A percentile compares a stretch with the other conserved stretches of the same genome.
Conservation (phyloP, 2,888 invertebrate species). For the Dryobota labecula region DNA sequence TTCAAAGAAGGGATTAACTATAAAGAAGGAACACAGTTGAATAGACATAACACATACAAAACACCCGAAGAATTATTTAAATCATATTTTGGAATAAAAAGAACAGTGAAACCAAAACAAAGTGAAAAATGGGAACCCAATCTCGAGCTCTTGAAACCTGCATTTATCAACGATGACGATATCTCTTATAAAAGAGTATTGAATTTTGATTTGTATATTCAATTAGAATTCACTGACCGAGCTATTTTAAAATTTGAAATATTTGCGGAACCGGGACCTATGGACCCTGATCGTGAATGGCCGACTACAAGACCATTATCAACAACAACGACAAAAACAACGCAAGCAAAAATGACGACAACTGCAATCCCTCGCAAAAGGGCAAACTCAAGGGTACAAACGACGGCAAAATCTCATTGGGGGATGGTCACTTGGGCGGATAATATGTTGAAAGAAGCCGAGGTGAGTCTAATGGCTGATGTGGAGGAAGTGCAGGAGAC, state of each 20-base stretch:
- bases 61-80: neutral
- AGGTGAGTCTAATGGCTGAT: neutral
- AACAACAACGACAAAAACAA: neutral
- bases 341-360: neutral
- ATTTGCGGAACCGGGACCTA: neutral
- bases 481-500: neutral
- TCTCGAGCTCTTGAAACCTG: neutral
- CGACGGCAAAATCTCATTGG: neutral
- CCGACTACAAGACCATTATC: neutral
- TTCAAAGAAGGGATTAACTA: slow-evolving; percentile 6
- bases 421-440: neutral
- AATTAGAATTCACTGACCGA: neutral
- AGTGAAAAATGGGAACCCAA: neutral
- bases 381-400: neutral
- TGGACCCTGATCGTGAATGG: neutral
- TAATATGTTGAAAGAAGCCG: neutral
- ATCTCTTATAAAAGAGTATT: neutral
- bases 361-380: neutral
- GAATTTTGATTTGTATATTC: slow-evolving; percentile 16
- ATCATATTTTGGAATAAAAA: neutral
- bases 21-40: neutral
- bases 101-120: neutral
- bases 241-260: neutral
- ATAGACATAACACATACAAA: neutral
- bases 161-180: neutral